Conservation (phyloP, 2,113 vertebrate genomes). For the Rhombomys opimus region DNA sequence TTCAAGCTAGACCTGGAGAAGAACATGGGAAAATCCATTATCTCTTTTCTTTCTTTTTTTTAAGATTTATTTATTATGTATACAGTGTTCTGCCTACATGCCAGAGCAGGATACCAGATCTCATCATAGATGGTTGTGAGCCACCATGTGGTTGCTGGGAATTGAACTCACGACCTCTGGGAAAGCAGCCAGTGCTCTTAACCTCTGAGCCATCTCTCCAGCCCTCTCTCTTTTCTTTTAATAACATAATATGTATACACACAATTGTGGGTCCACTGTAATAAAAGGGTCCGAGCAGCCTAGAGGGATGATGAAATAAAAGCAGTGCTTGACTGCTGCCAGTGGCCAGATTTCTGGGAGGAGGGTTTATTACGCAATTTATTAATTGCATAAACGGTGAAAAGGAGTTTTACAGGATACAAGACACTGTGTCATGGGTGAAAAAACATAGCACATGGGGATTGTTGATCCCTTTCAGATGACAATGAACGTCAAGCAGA, state of each 20-base stretch:
- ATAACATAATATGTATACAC: not conserved
- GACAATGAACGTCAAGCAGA: not conserved
- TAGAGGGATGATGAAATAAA: not conserved
- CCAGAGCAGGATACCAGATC: too few species aligned
- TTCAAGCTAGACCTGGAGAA: not conserved
- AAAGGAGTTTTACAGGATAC: not conserved
- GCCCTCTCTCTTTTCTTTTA: not conserved
- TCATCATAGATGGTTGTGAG: too few species aligned
- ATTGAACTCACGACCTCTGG: too few species aligned
- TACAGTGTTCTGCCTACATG: too few species aligned
- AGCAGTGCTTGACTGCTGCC: not conserved
- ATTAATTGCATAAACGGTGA: too few species aligned
- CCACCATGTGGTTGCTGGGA: too few species aligned
- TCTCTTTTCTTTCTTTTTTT: not conserved
- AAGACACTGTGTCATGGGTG: not conserved
- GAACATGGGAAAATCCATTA: not conserved
- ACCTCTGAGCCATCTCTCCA: too few species aligned
- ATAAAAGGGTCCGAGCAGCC: not conserved
- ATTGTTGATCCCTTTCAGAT: not conserved
- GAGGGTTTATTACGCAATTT: not conserved
- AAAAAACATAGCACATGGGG: not conserved
- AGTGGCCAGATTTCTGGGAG: slow-evolving; percentile 3
- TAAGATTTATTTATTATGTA: too few species aligned
- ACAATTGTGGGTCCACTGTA: not conserved
- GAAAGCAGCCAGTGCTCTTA: too few species aligned